Evolutionary conservation across 2,888 invertebrate species (phyloP), one percentile per base, ranked within the genome.

Genomic region (Vanessa cardui): DNA sequence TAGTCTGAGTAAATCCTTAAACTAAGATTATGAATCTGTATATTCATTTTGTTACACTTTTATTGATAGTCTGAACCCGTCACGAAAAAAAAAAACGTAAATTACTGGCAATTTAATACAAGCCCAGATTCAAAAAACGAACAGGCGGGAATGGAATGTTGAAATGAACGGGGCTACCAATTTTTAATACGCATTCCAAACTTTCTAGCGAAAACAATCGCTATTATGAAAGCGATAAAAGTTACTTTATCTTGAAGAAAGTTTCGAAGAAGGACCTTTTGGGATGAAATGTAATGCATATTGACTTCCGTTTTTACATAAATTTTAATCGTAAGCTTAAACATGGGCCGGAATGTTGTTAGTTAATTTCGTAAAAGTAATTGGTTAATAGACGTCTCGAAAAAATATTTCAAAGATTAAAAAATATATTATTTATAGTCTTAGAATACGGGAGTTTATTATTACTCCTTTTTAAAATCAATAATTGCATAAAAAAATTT

Each of bases 141-240:
- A 86, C 84, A 82, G 76, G 73, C 76, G 77, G 76, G 72, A 72
- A 69, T 77, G 89, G 91, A 92, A 91, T 92, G 88, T 90, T 84
- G 89, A 86, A 88, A 86, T 76, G 80, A 83, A 84, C 77, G 78
- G 78, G 74, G 89, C 90, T 90, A 89, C 91, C 89, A 88, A 85
- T 84, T 82, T 84, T 77, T 79, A 85, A 88, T 89, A 90, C 87
- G 84, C 86, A 81, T 76, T 75, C 63, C 52, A 60, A 71, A 64
- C 69, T 73, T 76, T 74, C 70, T 72, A 75, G 73, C 75, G 70
- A 87, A 78, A 81, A 77, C 82, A 74, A 80, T 75, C 86, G 78
- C 78, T 86, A 85, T 73, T 26, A 1, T 47, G 31, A 66, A 74
- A 47, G 52, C 4, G 45, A 75, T 83, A 87, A 76, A 82, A 83